These are phyloP conservation scores for Sardinella longiceps DNA, from an alignment of 2,797 vertebrate species.

Conservation along the genomic window DNA sequence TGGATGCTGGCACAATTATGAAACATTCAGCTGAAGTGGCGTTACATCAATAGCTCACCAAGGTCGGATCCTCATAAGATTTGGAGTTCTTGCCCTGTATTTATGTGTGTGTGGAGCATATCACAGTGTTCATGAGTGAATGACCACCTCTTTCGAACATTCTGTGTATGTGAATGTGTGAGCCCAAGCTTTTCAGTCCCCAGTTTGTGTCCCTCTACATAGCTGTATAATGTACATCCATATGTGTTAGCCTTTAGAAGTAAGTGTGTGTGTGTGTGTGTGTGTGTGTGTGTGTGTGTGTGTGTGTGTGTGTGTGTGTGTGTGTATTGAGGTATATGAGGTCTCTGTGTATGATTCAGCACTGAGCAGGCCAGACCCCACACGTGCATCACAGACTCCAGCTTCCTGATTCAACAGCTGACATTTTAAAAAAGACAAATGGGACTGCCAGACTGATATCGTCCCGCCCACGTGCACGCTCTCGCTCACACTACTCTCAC, in stretches of 20 bases:
- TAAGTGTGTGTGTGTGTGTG: background rate
- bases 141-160: background rate
- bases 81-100: conserved; percentile 32
- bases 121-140: background rate
- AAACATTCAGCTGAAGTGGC: conserved; percentile 1
- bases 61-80: background rate
- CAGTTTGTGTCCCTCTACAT: background rate
- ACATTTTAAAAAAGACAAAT: conserved; percentile 29
- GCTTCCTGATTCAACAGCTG: conserved; percentile 29
- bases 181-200: background rate
- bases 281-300: background rate
- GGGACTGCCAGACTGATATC: background rate
- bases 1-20: background rate
- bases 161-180: background rate
- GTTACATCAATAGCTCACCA: background rate
- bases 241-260: background rate
- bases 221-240: too few species aligned
- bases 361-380: background rate
- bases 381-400: background rate
- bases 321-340: conserved; percentile 9
- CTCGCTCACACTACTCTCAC: background rate
- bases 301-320: background rate
- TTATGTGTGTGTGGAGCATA: conserved; percentile 29
- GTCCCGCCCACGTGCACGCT: too few species aligned
- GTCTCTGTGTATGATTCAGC: background rate